phyloP scores from a whole-genome alignment of 2,797 vertebrate species.

The Myotis vivesi region DNA sequence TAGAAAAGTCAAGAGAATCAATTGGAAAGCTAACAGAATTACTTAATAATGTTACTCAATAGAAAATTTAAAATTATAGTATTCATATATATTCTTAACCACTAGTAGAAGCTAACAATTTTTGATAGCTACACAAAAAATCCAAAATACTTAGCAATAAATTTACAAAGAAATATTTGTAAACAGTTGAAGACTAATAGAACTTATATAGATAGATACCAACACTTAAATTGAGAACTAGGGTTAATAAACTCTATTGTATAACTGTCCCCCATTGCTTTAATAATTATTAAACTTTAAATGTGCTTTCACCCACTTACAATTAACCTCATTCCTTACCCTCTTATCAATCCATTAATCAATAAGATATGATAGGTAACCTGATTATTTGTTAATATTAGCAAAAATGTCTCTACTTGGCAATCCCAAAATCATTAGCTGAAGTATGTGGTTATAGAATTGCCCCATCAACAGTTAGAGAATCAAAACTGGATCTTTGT shows the following conservation, averaged over 20 bases:
- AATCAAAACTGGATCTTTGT: not conserved
- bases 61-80: not conserved
- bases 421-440: not conserved
- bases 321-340: not conserved
- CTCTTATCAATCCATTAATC: not conserved
- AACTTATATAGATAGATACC: not conserved
- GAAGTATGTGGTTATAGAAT: not conserved
- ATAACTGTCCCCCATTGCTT: not conserved
- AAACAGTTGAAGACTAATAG: conserved; percentile 4
- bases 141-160: not conserved
- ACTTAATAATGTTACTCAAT: not conserved
- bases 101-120: not conserved
- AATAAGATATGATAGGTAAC: not conserved
- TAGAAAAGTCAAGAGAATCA: not conserved
- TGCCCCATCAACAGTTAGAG: not conserved
- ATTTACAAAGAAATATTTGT: not conserved
- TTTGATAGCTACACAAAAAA: not conserved
- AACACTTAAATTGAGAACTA: not conserved
- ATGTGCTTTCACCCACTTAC: not conserved
- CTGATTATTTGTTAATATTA: not conserved
- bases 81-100: not conserved
- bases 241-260: not conserved
- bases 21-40: conserved; percentile 4
- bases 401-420: not conserved
- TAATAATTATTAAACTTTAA: conserved; percentile 14